Conservation (phyloP, 2,888 invertebrate species). For the Drosophila subquinaria region DNA sequence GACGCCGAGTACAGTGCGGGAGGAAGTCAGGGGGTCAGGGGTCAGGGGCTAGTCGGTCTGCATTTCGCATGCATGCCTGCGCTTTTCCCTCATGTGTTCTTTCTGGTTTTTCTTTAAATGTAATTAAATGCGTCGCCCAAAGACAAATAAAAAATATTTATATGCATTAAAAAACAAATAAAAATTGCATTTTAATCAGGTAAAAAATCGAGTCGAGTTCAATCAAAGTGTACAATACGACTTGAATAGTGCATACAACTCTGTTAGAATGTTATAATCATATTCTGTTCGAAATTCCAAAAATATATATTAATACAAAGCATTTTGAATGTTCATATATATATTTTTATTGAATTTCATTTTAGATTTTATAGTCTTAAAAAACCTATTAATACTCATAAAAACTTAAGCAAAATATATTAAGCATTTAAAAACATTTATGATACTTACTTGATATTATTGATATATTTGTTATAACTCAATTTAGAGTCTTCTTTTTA, state of each 20-base stretch:
- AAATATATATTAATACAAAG: too few relatives aligned
- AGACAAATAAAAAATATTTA: slow-evolving; percentile 37
- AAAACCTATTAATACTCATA: too few relatives aligned
- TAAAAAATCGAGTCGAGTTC: slow-evolving; percentile 1
- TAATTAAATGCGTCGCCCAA: slow-evolving; percentile 56
- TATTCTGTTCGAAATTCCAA: background rate
- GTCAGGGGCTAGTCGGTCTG: slow-evolving; percentile 18
- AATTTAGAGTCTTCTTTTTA: background rate
- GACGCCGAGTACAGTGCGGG: background rate
- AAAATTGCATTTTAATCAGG: slow-evolving; percentile 54
- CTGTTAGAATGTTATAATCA: background rate
- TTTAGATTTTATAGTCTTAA: too few relatives aligned
- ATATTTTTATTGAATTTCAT: too few relatives aligned
- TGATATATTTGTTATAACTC: background rate
- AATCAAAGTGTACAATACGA: slow-evolving; percentile 17
- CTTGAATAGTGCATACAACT: background rate
- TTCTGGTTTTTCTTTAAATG: slow-evolving; percentile 44
- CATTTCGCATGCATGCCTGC: slow-evolving; percentile 70
- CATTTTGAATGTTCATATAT: background rate
- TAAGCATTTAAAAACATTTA: too few relatives aligned
- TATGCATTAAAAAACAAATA: slow-evolving; percentile 53
- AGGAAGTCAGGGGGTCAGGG: background rate
- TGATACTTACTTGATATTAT: background rate
- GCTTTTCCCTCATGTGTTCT: slow-evolving; percentile 7
- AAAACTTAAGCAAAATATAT: too few relatives aligned